Percentiles rank a stretch among this genome's conserved stretches.
Evolutionary conservation across 2,888 invertebrate genomes (phyloP).

Genomic region (Sialis lutaria): DNA sequence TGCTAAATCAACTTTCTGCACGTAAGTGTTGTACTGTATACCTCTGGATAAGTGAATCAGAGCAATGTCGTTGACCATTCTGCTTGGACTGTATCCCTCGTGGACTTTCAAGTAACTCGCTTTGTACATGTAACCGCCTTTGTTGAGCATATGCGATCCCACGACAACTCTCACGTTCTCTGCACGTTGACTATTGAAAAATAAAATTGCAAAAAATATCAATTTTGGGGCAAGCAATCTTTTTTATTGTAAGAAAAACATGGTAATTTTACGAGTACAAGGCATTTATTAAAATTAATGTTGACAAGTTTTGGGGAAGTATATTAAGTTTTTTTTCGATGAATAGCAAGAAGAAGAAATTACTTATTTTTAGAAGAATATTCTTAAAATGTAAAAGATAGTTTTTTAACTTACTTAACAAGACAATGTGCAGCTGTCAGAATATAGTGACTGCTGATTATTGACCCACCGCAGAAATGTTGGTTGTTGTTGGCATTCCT

Average conservation of each 20-base stretch:
- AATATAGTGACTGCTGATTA: slow-evolving; percentile 12
- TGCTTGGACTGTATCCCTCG: neutral
- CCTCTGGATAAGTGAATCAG: neutral
- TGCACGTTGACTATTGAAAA: neutral
- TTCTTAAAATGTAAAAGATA: too few relatives aligned
- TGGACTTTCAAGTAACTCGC: neutral
- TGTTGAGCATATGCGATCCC: neutral
- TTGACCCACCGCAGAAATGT: slow-evolving; percentile 15
- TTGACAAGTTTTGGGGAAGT: too few relatives aligned
- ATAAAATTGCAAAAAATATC: too few relatives aligned
- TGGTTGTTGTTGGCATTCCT: slow-evolving; percentile 3
- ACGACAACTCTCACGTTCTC: neutral
- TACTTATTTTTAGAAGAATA: too few relatives aligned
- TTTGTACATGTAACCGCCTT: neutral
- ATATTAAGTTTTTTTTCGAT: too few relatives aligned
- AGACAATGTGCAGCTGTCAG: slow-evolving; percentile 17
- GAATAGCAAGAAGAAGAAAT: too few relatives aligned
- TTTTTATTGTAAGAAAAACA: too few relatives aligned
- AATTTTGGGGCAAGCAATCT: too few relatives aligned
- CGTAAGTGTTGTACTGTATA: neutral
- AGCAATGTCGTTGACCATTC: neutral
- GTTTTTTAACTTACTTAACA: neutral
- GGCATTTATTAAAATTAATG: too few relatives aligned
- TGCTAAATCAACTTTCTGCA: slow-evolving; percentile 5
- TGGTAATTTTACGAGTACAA: too few relatives aligned